Evolutionary conservation across 1,140 invertebrate species (phyloP).

Genomic region (Caenorhabditis latens): DNA sequence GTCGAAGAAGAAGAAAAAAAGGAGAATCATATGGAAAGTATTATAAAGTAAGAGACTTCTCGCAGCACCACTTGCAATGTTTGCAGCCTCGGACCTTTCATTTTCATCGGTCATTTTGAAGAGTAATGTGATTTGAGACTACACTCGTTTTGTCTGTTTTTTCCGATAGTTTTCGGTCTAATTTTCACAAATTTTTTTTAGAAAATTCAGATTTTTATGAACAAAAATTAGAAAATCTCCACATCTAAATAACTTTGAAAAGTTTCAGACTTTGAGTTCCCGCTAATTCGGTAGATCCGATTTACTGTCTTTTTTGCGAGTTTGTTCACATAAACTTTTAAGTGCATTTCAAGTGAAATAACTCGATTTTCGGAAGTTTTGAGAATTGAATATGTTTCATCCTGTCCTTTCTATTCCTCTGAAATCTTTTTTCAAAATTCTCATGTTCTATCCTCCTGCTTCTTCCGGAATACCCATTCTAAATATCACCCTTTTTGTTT

Average conservation of each 20-base stretch:
- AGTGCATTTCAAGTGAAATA: too few relatives aligned
- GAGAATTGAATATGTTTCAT: too few relatives aligned
- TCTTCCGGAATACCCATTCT: neutral
- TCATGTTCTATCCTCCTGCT: neutral
- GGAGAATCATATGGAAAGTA: constrained; percentile 6
- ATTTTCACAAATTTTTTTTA: neutral
- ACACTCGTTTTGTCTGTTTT: neutral
- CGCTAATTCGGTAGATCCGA: too few relatives aligned
- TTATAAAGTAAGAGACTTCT: neutral
- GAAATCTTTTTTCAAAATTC: too few relatives aligned
- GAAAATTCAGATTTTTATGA: too few relatives aligned
- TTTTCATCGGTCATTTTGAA: constrained; percentile 50
- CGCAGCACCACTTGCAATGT: neutral
- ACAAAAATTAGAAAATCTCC: too few relatives aligned
- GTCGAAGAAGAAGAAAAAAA: neutral
- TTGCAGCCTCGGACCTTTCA: constrained; percentile 39
- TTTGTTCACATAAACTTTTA: too few relatives aligned
- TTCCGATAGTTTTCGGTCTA: neutral
- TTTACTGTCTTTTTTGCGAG: too few relatives aligned
- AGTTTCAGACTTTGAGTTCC: too few relatives aligned
- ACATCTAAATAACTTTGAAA: too few relatives aligned
- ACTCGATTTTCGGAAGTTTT: too few relatives aligned
- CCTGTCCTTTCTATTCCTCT: too few relatives aligned
- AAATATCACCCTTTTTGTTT: neutral
- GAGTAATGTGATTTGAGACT: neutral